Conservation (phyloP, 2,888 invertebrate genomes). For the Agrypnus murinus region DNA sequence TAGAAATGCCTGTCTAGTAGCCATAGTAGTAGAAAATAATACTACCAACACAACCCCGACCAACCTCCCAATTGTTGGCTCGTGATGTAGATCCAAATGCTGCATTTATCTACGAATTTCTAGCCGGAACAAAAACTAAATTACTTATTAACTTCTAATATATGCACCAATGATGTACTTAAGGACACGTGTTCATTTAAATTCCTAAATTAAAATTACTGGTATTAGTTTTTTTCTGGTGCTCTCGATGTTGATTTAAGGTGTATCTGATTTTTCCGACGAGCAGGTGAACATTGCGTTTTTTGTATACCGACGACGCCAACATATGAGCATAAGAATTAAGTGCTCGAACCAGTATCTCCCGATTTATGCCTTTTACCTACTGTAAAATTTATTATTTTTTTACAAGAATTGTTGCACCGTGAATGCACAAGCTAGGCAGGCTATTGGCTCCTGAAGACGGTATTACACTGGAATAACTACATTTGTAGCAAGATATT, state of each 20-base stretch:
- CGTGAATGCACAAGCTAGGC: neutral
- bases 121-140: conserved; percentile 44
- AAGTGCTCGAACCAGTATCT: conserved; percentile 38
- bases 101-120: conserved; percentile 46
- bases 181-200: conserved; percentile 63
- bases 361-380: conserved; percentile 33
- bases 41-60: conserved; percentile 33
- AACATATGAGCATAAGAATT: conserved; percentile 39
- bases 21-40: neutral
- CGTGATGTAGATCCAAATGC: conserved; percentile 37
- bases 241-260: conserved; percentile 58
- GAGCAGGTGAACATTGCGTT: conserved; percentile 56
- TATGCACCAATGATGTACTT: conserved; percentile 52
- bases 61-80: too few relatives aligned
- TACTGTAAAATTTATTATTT: conserved; percentile 30
- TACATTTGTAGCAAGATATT: too few relatives aligned
- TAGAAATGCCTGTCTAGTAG: conserved; percentile 33
- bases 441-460: conserved; percentile 27
- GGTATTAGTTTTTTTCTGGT: conserved; percentile 56
- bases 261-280: conserved; percentile 59
- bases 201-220: conserved; percentile 64
- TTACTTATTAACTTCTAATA: conserved; percentile 51
- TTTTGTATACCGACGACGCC: conserved; percentile 34
- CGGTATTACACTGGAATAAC: conserved; percentile 18
- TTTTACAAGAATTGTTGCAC: conserved; percentile 17